These are phyloP conservation scores for Drepanosiphum platanoidis DNA, from an alignment of 2,888 invertebrate species.

Conservation along the genomic window DNA sequence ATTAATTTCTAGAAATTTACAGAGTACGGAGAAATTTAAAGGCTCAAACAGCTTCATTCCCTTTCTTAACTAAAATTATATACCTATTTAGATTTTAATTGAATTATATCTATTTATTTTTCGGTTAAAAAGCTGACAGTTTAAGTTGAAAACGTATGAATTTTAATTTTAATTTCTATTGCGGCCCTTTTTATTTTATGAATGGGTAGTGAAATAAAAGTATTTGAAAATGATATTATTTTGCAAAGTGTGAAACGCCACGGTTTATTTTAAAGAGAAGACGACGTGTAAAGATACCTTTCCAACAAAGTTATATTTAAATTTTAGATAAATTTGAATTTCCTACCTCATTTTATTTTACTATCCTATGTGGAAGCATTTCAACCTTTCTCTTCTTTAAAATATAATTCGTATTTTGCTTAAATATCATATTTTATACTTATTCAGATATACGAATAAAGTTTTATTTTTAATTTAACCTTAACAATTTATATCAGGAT, in stretches of 20 bases:
- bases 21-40: no score
- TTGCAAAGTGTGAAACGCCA: background rate
- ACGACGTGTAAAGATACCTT: conserved; percentile 3
- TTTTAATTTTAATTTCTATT: conserved; percentile 26
- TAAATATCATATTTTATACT: conserved; percentile 8
- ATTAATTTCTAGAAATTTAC: no score
- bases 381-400: background rate
- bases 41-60: no score
- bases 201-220: conserved; percentile 12
- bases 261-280: conserved; percentile 27
- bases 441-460: conserved; percentile 1
- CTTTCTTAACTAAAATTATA: no score
- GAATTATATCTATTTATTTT: conserved; percentile 11
- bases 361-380: background rate
- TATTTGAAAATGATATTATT: conserved; percentile 24
- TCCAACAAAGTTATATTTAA: conserved; percentile 27
- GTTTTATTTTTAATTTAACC: background rate
- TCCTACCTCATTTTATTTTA: conserved; percentile 11
- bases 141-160: background rate
- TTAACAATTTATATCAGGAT: background rate
- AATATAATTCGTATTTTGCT: conserved; percentile 10
- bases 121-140: background rate
- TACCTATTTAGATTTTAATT: no score
- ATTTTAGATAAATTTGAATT: conserved; percentile 46
- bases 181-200: no score